Evolutionary conservation across 2,888 invertebrate species (phyloP).

Genomic region (Nemurella pictetii): DNA sequence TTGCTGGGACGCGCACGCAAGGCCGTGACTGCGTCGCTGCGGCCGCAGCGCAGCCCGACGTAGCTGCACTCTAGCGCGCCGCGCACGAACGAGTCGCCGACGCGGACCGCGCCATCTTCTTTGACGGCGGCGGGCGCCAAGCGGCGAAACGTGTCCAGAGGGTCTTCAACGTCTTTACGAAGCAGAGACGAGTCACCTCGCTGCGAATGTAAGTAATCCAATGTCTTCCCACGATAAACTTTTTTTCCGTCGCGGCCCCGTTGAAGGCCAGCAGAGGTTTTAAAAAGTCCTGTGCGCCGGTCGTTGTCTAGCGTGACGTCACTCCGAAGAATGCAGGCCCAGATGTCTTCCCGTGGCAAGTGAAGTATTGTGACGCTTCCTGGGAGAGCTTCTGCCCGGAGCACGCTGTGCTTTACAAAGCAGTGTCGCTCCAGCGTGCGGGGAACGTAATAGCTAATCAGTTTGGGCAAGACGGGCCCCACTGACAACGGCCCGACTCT

Average conservation of each 20-base stretch:
- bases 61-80: background rate
- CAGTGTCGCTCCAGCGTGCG: background rate
- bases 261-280: background rate
- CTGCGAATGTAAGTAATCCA: background rate
- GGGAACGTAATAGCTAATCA: background rate
- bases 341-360: too few species aligned
- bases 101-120: background rate
- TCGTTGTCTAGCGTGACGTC: background rate
- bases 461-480: background rate
- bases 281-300: background rate
- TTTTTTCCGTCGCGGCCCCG: background rate
- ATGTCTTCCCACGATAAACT: background rate
- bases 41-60: background rate
- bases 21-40: background rate
- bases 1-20: background rate
- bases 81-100: background rate
- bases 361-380: background rate
- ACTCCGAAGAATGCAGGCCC: too few species aligned
- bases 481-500: background rate
- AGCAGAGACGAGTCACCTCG: background rate
- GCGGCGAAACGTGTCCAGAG: background rate
- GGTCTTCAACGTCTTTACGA: background rate
- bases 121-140: background rate
- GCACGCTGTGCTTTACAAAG: background rate
- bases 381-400: background rate